These are phyloP conservation scores for Ceriagrion tenellum DNA, from an alignment of 2,888 invertebrate genomes.

Conservation along the genomic window DNA sequence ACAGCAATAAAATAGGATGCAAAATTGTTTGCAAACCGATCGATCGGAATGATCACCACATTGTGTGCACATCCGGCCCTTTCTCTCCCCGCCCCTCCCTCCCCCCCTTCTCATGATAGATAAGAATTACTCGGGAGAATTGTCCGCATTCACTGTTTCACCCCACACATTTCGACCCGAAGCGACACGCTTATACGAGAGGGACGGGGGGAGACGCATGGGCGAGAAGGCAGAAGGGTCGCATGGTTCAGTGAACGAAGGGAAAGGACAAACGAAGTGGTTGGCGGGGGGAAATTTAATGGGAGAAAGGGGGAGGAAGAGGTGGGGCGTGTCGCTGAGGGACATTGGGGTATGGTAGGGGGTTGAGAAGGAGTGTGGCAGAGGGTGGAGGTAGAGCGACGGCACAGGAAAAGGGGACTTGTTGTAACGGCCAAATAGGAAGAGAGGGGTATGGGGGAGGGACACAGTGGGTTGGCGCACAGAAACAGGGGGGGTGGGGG, in stretches of 20 bases:
- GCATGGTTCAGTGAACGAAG: slow-evolving; percentile 52
- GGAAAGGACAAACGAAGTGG: neutral
- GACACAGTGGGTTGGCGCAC: no score
- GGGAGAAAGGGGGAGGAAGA: slow-evolving; percentile 30
- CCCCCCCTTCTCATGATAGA: neutral
- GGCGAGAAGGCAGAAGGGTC: neutral
- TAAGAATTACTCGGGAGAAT: neutral
- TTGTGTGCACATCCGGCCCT: neutral
- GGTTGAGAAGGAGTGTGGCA: neutral
- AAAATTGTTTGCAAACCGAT: neutral
- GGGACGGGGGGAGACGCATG: neutral
- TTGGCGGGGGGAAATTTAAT: slow-evolving; percentile 5
- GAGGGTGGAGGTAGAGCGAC: neutral
- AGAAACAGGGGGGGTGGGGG: neutral
- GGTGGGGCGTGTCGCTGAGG: neutral
- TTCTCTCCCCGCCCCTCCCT: neutral
- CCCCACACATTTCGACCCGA: neutral
- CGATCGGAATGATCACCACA: neutral
- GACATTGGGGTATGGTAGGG: neutral
- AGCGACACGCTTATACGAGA: neutral
- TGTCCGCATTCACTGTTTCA: neutral
- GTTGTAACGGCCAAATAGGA: slow-evolving; percentile 57
- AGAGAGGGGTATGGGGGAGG: neutral
- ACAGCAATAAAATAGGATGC: neutral
- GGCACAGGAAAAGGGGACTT: neutral